A percentile compares a stretch with the other conserved stretches of the same genome.
These are phyloP conservation scores for Premnoplex brunnescens DNA, from an alignment of 2,797 vertebrate species.

Conservation along the genomic window DNA sequence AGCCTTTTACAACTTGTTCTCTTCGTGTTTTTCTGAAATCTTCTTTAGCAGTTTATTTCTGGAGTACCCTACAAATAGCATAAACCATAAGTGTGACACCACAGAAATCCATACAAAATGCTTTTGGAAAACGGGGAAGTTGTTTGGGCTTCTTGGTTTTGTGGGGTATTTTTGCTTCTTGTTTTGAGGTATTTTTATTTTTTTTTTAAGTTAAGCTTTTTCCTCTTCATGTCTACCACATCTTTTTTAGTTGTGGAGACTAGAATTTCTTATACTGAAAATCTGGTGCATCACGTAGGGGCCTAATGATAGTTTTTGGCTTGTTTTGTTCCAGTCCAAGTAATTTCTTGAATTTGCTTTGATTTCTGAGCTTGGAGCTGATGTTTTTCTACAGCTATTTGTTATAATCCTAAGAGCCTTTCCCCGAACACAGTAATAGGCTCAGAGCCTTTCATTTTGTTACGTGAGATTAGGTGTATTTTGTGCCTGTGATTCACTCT, in stretches of 20 bases:
- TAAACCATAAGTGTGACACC: not conserved
- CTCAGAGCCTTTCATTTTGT: conserved; percentile 12
- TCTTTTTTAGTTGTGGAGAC: not conserved
- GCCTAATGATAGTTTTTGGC: not conserved
- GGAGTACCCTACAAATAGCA: not conserved
- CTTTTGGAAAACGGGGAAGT: not conserved
- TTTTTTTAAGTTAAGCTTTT: not conserved
- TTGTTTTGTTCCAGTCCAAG: not conserved
- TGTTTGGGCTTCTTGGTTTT: not conserved
- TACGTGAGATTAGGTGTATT: not conserved
- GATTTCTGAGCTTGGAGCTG: conserved; percentile 22
- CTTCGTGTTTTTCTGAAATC: not conserved
- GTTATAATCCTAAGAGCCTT: not conserved
- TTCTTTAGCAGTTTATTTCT: not conserved
- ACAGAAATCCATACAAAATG: not conserved
- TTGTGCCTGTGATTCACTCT: conserved; percentile 46
- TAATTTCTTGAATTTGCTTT: conserved; percentile 15
- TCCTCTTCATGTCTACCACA: not conserved
- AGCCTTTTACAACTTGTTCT: not conserved
- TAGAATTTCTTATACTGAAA: not conserved
- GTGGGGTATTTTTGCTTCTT: rapidly evolving
- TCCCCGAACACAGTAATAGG: conserved; percentile 6
- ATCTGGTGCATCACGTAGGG: not conserved
- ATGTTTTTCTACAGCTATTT: conserved; percentile 3
- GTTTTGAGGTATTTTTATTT: not conserved